Base-by-base conservation (phyloP, 92 coral and sea anemone species). In the Epizoanthus illoricatus region DNA sequence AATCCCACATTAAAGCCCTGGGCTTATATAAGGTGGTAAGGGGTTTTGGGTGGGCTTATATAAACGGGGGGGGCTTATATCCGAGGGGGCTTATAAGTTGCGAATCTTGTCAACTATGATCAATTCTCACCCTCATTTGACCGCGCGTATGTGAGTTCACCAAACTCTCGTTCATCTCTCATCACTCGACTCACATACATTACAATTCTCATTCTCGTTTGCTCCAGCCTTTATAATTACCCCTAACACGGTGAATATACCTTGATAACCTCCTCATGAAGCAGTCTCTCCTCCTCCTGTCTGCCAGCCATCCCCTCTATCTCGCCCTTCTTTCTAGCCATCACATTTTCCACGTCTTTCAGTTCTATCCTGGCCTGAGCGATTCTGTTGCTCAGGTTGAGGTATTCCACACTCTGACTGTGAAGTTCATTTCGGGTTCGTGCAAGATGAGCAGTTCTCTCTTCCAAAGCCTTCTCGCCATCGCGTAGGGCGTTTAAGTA, bases 391-490 rank as follows among this genome's bases (percentile, higher is more conserved):
- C 71, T 92, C 17, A 92, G 56, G 36, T 90, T 91, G 73, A 88
- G 92, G 40, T 87, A 90, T 62, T 92, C 90, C 1, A 84, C 84
- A 68, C 87, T 92, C 80, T 92, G 97, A 33, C 81, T 88, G 33
- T 88, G 97, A 3, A 92, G 87, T 49, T 92, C 94, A 80, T 90
- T 87, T 59, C 91, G 86, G 15, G 93, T 90, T 58, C 94, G 75
- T 19, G 97, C 97, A 24, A 92, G 90, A 57, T 90, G 90, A 2
- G 88, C 66, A 5, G 97, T 88, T 58, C 88, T 87, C 62, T 92
- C 97, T 40, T 85, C 97, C 5, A 92, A 43, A 1, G 92, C 92
- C 65, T 90, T 86, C 71, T 92, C 97, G 75, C 97, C 97, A 33
- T 92, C 97, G 80, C 91, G 90, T 3, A 92, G 81, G 16, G 90